Base-by-base conservation (phyloP, 2,888 invertebrate genomes). In the Macaria liturata region DNA sequence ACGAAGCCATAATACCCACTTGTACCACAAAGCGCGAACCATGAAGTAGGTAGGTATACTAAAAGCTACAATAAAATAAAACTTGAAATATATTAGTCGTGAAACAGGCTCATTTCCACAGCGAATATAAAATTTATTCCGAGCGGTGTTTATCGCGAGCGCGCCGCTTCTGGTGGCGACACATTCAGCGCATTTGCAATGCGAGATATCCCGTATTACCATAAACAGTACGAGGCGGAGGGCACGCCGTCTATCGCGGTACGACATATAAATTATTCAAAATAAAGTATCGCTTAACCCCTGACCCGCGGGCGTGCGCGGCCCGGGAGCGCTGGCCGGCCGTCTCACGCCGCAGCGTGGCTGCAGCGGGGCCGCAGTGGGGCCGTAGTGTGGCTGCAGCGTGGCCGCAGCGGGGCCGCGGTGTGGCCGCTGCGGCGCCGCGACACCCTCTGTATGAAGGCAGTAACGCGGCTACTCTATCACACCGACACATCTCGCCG, bases 211-310 rank as follows among this genome's bases (percentile, higher is more conserved):
- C 85, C 76, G 83, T 83, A 91, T 91, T 91, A 90, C 88, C 91
- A 91, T 91, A 91, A 91, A 88, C 88, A 85, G 91, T 84, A 87
- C 85, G 82, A 85, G 84, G 82, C 85, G 86, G 88, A 90, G 89
- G 84, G 89, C 89, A 89, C 79, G 86, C 85, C 88, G 88, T 89
- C 91, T 90, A 91, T 91, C 91, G 90, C 83, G 75, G 79, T 81
- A 82, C 86, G 86, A 90, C 89, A 90, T 90, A 91, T 91, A 91
- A 91, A 91, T 91, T 91, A 91, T 91, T 91, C 91, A 91, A 91
- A 91, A 91, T 91, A 91, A 91, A 91, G 91, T 91, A 91, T 91
- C 91, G 91, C 88, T 91, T 91, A 91, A 90, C 91, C 91, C 71
- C 68, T 81, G 87, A 90, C 86, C 88, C 76, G 74, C 76, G 71